Base-by-base conservation (phyloP, 2,113 vertebrate genomes). In the Phodopus roborovskii region DNA sequence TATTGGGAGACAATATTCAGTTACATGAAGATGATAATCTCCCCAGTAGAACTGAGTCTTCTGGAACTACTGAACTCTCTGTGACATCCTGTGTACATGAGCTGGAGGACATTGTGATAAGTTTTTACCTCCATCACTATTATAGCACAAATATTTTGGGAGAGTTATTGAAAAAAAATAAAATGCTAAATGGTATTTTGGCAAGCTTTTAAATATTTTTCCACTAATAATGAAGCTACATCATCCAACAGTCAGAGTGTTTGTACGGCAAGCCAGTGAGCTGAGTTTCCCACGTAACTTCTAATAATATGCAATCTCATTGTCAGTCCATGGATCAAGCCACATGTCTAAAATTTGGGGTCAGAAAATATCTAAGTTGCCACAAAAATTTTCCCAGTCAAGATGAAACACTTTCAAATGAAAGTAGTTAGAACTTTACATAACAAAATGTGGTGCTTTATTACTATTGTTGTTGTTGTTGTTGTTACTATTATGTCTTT, bases 371-470 rank as follows among this genome's bases (percentile, higher is more conserved):
- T 97, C 10, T 95, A 82, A 66, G 1, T 97, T 92, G 50, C 74
- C 74, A 88, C 91, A 95, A 75, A 96, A 87, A 15, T 93, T 97
- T 98, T 98, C 98, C 98, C 98, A 98, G 98, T 98, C 97, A 98
- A 98, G 97, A 98, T 85, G 73, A 97, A 98, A 98, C 95, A 97
- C 98, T 98, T 98, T 98, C 97, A 96, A 95, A 97, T 92, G 96
- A 97, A 98, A 95, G 96, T 97, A 97, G 97, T 97, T 94, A 97
- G 97, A 98, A 97, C 88, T 98, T 98, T 98, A 96, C 97, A 97
- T 95, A 93, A 97, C 68, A 98, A 98, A 87, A 98, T 81, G 97
- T 77, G 97, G 98, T 98, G 98, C 98, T 98, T 98, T 97, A 96
- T 97, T 97, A 96, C 97, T 62, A 1, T 83, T 62, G 96, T 97